Evolutionary conservation across 2,113 vertebrate genomes (phyloP).

Genomic region (Engystomops pustulosus): DNA sequence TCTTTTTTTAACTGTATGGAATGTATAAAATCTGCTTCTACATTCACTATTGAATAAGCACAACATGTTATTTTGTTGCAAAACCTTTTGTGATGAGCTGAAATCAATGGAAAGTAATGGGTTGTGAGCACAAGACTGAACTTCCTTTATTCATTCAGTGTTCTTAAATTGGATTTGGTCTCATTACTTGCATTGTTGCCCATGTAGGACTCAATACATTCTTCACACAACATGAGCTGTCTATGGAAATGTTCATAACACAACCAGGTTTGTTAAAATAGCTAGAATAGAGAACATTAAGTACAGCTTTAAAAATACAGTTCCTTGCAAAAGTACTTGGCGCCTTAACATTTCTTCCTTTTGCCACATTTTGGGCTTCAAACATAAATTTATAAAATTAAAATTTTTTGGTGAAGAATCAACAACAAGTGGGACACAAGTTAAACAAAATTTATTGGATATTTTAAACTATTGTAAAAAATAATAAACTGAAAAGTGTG

Average conservation of each 20-base stretch:
- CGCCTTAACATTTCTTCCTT: too few relatives aligned
- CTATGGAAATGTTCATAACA: conserved; percentile 10
- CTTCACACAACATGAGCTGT: conserved; percentile 25
- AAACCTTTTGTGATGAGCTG: conserved; percentile 43
- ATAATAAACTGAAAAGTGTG: too few relatives aligned
- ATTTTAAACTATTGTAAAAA: too few relatives aligned
- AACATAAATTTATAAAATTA: too few relatives aligned
- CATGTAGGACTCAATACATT: conserved; percentile 46
- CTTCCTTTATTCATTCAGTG: conserved; percentile 41
- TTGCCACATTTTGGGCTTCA: too few relatives aligned
- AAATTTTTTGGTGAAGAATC: too few relatives aligned
- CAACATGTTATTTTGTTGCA: conserved; percentile 43
- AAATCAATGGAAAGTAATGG: conserved; percentile 49
- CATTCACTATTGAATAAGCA: conserved; percentile 5
- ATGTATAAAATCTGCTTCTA: background rate
- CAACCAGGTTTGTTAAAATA: background rate
- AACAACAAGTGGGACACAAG: too few relatives aligned
- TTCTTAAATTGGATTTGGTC: conserved; percentile 44
- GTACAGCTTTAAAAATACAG: background rate
- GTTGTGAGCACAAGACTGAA: conserved; percentile 41
- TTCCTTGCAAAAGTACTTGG: too few relatives aligned
- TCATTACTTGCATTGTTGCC: conserved; percentile 48
- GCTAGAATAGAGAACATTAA: background rate
- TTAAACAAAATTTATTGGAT: too few relatives aligned
- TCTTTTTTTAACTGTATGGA: background rate